Evolutionary conservation across 2,888 invertebrate genomes (phyloP).

Genomic region (Bombyx huttoni): DNA sequence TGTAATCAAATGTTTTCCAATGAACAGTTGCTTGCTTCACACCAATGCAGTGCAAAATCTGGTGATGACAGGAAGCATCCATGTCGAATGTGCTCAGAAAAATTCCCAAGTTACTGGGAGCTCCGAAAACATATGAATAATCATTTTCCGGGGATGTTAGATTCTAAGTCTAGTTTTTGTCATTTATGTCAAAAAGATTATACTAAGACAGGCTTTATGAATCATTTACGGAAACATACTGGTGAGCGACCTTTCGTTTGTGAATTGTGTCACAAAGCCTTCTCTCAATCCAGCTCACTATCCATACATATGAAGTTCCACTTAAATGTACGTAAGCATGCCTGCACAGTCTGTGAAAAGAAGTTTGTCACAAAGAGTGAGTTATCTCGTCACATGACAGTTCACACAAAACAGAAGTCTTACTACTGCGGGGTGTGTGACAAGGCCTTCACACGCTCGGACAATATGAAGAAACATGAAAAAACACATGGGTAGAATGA

Average conservation of each 20-base stretch:
- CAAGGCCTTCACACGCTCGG: slow-evolving; percentile 68
- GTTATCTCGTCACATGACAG: slow-evolving; percentile 69
- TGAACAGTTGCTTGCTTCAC: slow-evolving; percentile 52
- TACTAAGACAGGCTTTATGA: slow-evolving; percentile 69
- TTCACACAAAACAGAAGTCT: slow-evolving; percentile 68
- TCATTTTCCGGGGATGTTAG: slow-evolving; percentile 67
- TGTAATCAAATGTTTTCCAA: slow-evolving; percentile 66
- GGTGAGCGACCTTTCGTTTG: slow-evolving; percentile 68
- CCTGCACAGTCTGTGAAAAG: slow-evolving; percentile 67
- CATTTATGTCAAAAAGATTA: slow-evolving; percentile 70
- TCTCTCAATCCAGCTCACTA: slow-evolving; percentile 66
- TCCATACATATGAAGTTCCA: slow-evolving; percentile 71
- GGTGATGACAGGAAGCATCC: slow-evolving; percentile 64
- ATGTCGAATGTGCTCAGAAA: slow-evolving; percentile 66
- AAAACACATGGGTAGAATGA: slow-evolving; percentile 61
- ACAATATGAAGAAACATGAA: slow-evolving; percentile 71
- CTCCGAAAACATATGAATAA: slow-evolving; percentile 63
- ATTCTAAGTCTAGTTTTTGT: slow-evolving; percentile 68
- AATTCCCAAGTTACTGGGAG: slow-evolving; percentile 67
- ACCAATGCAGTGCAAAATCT: slow-evolving; percentile 59
- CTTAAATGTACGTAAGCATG: slow-evolving; percentile 66
- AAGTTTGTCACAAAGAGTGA: slow-evolving; percentile 71
- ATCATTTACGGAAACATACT: slow-evolving; percentile 65
- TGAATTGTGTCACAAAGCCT: slow-evolving; percentile 66
- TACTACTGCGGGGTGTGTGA: slow-evolving; percentile 69